phyloP scores from a whole-genome alignment of 2,797 vertebrate genomes.

The Enteromius radiatus region DNA sequence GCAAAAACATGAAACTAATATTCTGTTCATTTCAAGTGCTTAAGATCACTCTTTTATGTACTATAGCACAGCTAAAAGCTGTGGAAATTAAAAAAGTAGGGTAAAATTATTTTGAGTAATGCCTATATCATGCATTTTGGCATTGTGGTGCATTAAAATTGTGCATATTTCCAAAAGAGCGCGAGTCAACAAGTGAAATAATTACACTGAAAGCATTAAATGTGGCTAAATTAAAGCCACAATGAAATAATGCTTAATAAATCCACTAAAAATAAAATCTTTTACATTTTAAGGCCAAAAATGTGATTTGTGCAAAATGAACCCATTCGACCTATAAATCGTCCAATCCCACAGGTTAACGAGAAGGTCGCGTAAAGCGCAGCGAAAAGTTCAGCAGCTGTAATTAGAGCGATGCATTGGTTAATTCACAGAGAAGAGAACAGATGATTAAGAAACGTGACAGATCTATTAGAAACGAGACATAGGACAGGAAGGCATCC shows the following conservation, averaged over 20 bases:
- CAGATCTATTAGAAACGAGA: constrained; percentile 53
- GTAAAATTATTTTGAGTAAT: not conserved
- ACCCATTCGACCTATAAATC: constrained; percentile 17
- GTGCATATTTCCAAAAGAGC: not conserved
- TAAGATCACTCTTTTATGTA: constrained; percentile 46
- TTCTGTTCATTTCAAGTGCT: not conserved
- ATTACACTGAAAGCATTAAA: not conserved
- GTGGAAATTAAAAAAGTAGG: not conserved
- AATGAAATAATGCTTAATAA: not conserved
- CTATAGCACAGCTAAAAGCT: constrained; percentile 27
- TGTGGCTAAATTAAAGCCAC: constrained; percentile 3
- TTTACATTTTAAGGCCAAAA: too few relatives aligned
- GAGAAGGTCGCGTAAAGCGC: constrained; percentile 25
- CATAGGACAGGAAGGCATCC: constrained; percentile 38
- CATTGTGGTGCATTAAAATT: not conserved
- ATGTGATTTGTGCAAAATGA: not conserved
- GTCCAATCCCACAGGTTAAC: constrained; percentile 14
- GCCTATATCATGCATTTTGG: not conserved
- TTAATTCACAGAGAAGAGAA: constrained; percentile 51
- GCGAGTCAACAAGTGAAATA: not conserved
- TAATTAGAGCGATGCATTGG: constrained; percentile 41
- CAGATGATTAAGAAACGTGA: constrained; percentile 46
- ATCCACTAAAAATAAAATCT: not conserved
- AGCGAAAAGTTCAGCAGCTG: constrained; percentile 36
- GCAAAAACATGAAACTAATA: not conserved